Conservation (phyloP, 1,140 invertebrate species). For the Ylistrum balloti region DNA sequence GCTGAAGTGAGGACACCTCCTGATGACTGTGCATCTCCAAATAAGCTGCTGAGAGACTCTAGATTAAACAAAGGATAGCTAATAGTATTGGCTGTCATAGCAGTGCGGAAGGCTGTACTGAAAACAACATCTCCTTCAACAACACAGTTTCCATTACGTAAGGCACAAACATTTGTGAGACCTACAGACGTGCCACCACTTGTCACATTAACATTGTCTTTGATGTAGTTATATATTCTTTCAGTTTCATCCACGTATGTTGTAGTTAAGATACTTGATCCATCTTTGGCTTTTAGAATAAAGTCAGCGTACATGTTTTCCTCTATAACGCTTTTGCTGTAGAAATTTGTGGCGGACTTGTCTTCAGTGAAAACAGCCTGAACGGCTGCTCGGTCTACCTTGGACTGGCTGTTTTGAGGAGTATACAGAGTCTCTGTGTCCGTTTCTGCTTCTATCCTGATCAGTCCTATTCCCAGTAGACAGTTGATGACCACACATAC, state of each 20-base stretch:
- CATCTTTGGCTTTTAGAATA: not conserved
- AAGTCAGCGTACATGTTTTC: not conserved
- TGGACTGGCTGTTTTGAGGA: not conserved
- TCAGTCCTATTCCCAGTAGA: not conserved
- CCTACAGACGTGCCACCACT: not conserved
- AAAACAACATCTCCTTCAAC: not conserved
- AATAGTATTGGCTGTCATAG: not conserved
- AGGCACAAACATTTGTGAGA: not conserved
- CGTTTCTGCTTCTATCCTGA: not conserved
- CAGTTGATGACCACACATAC: constrained; percentile 16
- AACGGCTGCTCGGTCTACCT: not conserved
- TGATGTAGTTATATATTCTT: no score
- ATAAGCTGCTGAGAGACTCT: not conserved
- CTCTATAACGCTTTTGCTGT: not conserved
- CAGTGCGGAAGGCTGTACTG: not conserved
- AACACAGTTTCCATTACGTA: not conserved
- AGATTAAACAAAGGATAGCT: not conserved
- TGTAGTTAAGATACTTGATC: not conserved
- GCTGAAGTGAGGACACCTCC: not conserved
- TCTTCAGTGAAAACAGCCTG: not conserved
- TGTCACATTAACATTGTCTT: not conserved
- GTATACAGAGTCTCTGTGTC: not conserved
- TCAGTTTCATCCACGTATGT: not conserved
- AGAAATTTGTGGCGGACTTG: not conserved
- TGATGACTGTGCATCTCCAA: not conserved